Percentiles rank a stretch among this genome's conserved stretches.
Evolutionary conservation across 2,113 vertebrate genomes (phyloP).

Genomic region (Machaerirhynchus nigripectus): DNA sequence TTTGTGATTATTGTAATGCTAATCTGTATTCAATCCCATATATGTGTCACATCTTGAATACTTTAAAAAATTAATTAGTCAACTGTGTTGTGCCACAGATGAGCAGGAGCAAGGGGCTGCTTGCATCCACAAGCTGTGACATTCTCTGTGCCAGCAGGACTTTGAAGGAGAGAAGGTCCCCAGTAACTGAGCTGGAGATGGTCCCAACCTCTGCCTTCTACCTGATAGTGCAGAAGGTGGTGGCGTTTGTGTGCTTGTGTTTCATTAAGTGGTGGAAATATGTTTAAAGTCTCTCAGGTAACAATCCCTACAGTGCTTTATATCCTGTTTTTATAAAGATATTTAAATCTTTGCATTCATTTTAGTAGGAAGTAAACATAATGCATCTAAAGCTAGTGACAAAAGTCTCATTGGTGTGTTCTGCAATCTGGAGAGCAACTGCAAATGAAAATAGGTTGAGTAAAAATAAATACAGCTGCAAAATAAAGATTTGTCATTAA

Average conservation of each 20-base stretch:
- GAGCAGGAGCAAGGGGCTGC: slow-evolving; percentile 10
- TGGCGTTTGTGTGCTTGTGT: neutral
- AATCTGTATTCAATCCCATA: slow-evolving; percentile 44
- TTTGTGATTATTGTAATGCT: slow-evolving; percentile 33
- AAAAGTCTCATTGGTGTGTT: neutral
- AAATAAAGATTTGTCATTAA: neutral
- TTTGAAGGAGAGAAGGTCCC: neutral
- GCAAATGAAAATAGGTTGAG: neutral
- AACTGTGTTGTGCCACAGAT: slow-evolving; percentile 14
- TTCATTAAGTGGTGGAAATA: neutral
- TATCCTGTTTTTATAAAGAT: neutral
- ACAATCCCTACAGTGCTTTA: neutral
- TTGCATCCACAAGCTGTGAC: slow-evolving; percentile 27
- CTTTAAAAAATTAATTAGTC: slow-evolving; percentile 58
- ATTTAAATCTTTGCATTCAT: neutral
- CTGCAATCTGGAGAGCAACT: neutral
- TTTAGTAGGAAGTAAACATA: neutral
- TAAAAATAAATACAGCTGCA: neutral
- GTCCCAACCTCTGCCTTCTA: neutral
- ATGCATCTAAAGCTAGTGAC: neutral
- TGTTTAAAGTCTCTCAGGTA: neutral
- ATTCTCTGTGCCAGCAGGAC: neutral
- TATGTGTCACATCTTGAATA: slow-evolving; percentile 24
- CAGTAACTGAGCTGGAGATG: neutral
- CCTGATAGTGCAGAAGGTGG: neutral